These are phyloP conservation scores for Epicauta chinensis DNA, from an alignment of 1,140 invertebrate genomes.

Conservation along the genomic window DNA sequence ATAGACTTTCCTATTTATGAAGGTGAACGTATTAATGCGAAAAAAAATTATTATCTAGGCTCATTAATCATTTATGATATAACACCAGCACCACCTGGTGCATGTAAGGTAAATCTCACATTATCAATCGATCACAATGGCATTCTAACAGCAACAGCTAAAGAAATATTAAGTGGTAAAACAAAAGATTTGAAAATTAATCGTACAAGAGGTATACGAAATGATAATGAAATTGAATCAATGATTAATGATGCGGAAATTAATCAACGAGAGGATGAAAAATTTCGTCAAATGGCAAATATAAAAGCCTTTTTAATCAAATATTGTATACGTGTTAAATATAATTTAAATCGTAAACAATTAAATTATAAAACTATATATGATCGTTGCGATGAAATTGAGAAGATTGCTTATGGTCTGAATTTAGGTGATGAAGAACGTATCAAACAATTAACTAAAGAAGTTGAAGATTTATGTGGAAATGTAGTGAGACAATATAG, in stretches of 20 bases:
- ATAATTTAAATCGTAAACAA: neutral
- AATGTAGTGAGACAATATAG: no score
- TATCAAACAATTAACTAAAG: no score
- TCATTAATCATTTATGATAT: neutral
- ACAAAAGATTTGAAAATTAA: neutral
- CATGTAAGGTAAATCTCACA: neutral
- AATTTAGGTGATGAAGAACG: no score
- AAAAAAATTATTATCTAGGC: neutral
- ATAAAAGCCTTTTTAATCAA: neutral
- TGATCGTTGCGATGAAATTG: no score
- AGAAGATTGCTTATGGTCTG: no score
- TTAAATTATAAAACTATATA: neutral
- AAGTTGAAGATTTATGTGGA: no score
- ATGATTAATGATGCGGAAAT: neutral
- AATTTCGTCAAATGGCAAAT: neutral
- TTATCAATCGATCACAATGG: neutral
- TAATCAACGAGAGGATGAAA: neutral
- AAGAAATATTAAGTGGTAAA: neutral
- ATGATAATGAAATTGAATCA: neutral
- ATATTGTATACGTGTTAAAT: slow-evolving; percentile 1
- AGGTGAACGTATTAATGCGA: neutral
- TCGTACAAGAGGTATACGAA: neutral
- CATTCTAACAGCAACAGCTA: slow-evolving; percentile 1
- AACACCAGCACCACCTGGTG: neutral
- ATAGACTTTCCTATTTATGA: slow-evolving; percentile 42